phyloP scores from a whole-genome alignment of 1,140 invertebrate genomes.

The Steinernema feltiae region DNA sequence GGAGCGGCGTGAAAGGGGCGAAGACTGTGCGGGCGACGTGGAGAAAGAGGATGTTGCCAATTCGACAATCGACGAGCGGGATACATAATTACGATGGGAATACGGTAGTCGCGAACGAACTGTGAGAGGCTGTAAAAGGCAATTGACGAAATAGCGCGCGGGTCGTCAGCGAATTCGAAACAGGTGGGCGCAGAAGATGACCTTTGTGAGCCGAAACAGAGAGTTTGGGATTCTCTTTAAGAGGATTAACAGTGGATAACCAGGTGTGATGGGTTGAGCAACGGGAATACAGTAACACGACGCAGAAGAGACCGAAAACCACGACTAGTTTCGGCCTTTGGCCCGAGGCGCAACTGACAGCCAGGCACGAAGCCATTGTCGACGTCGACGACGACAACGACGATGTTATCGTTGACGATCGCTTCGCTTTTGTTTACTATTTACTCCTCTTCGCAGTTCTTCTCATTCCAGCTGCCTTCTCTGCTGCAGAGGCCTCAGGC shows the following conservation, averaged over 20 bases:
- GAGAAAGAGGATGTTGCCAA: neutral
- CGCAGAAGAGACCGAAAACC: neutral
- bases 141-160: neutral
- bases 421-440: neutral
- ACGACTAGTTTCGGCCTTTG: neutral
- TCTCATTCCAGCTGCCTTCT: neutral
- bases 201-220: neutral
- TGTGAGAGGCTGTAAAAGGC: neutral
- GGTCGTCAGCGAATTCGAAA: neutral
- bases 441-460: neutral
- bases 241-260: conserved; percentile 12
- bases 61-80: neutral
- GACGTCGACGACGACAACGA: neutral
- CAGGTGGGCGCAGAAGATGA: conserved; percentile 7
- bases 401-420: neutral
- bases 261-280: too few relatives aligned
- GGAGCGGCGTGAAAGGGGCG: too few relatives aligned
- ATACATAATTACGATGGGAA: conserved; percentile 1
- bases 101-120: neutral
- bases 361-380: neutral
- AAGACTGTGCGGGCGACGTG: too few relatives aligned
- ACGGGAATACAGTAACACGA: neutral
- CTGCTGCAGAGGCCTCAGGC: neutral
- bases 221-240: neutral
- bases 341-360: conserved; percentile 2